phyloP scores from a whole-genome alignment of 2,888 invertebrate species.

The Phytoseiulus persimilis region DNA sequence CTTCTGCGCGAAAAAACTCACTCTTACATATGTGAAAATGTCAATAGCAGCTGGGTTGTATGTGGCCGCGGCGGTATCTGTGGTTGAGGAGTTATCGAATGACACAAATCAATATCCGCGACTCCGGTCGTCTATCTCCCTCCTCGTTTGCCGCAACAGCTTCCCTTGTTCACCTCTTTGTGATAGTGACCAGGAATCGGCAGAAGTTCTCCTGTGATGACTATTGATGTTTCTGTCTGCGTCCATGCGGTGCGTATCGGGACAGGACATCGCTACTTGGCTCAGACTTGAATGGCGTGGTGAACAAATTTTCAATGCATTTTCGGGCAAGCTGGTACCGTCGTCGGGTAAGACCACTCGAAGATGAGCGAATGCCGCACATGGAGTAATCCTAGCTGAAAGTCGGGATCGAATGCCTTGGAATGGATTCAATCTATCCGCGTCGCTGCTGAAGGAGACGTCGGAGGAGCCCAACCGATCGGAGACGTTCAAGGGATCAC shows the following conservation, averaged over 20 bases:
- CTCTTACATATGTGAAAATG: neutral
- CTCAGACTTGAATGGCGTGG: too few species aligned
- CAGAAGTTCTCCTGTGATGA: neutral
- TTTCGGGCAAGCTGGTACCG: too few species aligned
- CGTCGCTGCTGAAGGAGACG: too few species aligned
- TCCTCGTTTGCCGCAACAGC: too few species aligned
- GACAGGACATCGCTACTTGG: too few species aligned
- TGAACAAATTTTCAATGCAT: too few species aligned
- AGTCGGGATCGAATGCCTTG: too few species aligned
- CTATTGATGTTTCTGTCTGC: neutral
- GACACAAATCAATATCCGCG: neutral
- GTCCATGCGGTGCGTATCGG: too few species aligned
- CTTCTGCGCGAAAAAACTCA: neutral
- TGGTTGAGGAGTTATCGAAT: neutral
- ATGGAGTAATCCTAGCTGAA: too few species aligned
- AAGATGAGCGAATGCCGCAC: too few species aligned
- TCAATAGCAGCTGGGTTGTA: neutral
- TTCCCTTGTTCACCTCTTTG: neutral
- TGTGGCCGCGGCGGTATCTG: neutral
- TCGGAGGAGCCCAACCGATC: neutral
- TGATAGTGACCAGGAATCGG: neutral
- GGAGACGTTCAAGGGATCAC: neutral
- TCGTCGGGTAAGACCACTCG: too few species aligned
- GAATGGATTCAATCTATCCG: too few species aligned
- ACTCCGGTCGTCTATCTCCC: neutral